phyloP scores from a whole-genome alignment of 2,113 vertebrate genomes.

The Sakesphorus luctuosus region DNA sequence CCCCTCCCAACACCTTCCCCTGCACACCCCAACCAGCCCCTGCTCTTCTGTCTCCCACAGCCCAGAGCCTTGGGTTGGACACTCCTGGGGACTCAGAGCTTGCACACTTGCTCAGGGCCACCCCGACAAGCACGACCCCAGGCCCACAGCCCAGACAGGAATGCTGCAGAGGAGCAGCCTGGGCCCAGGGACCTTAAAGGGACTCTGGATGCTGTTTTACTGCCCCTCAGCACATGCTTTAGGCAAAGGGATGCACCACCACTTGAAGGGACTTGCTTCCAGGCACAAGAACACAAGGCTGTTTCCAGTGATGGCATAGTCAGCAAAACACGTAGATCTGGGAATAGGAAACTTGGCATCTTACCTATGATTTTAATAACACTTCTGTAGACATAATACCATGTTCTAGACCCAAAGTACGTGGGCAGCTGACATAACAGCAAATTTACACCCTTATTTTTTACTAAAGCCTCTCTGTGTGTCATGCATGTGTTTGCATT shows the following conservation, averaged over 20 bases:
- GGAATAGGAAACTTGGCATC: neutral
- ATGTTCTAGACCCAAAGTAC: neutral
- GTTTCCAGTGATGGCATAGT: neutral
- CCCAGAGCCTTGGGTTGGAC: neutral
- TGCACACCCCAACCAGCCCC: neutral
- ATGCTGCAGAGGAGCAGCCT: neutral
- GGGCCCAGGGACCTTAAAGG: neutral
- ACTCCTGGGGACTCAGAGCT: neutral
- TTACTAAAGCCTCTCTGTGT: neutral
- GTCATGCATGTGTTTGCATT: neutral
- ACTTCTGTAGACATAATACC: neutral
- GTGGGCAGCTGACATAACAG: neutral
- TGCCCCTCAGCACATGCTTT: neutral
- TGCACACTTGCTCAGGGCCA: neutral
- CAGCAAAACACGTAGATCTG: neutral
- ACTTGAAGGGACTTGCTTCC: neutral
- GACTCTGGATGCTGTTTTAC: neutral
- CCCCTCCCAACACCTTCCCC: neutral
- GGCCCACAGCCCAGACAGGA: rapidly evolving
- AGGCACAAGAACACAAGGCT: neutral
- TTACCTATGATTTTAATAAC: neutral
- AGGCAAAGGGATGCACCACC: neutral
- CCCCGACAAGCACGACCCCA: neutral
- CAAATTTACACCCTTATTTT: neutral
- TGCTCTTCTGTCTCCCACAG: neutral